phyloP scores from a whole-genome alignment of 1,140 invertebrate species.

The Drosophila hydei region DNA sequence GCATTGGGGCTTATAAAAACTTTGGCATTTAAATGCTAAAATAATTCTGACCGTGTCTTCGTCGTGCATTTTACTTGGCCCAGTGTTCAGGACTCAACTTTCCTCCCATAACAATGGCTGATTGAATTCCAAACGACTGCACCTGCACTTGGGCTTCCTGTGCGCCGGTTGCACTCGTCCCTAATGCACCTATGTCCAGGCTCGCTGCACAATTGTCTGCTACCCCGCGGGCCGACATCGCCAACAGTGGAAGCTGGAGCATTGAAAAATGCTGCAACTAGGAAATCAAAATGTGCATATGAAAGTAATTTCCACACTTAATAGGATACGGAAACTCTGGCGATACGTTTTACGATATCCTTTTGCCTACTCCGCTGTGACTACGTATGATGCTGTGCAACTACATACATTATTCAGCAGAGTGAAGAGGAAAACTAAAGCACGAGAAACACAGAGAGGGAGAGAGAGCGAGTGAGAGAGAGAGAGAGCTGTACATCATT shows the following conservation, averaged over 20 bases:
- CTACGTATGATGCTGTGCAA: slow-evolving; percentile 53
- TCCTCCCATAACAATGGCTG: slow-evolving; percentile 7
- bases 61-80: neutral
- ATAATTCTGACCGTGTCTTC: neutral
- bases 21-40: too few species aligned
- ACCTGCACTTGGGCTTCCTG: slow-evolving; percentile 25
- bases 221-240: slow-evolving; percentile 17
- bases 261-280: slow-evolving; percentile 54
- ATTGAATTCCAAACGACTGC: slow-evolving; percentile 31
- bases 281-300: slow-evolving; percentile 81
- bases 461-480: neutral
- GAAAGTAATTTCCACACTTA: slow-evolving; percentile 80
- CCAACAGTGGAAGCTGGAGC: slow-evolving; percentile 16
- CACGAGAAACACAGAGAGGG: slow-evolving; percentile 2
- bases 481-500: slow-evolving; percentile 54
- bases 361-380: slow-evolving; percentile 61
- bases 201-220: slow-evolving; percentile 16
- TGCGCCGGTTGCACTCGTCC: slow-evolving; percentile 18
- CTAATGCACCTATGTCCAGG: slow-evolving; percentile 5
- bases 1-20: too few species aligned
- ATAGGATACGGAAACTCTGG: slow-evolving; percentile 76
- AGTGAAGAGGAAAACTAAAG: neutral
- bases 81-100: neutral
- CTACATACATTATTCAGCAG: slow-evolving; percentile 61
- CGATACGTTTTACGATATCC: slow-evolving; percentile 79